phyloP scores from a whole-genome alignment of 2,888 invertebrate genomes.

The Anthoptus insignis region DNA sequence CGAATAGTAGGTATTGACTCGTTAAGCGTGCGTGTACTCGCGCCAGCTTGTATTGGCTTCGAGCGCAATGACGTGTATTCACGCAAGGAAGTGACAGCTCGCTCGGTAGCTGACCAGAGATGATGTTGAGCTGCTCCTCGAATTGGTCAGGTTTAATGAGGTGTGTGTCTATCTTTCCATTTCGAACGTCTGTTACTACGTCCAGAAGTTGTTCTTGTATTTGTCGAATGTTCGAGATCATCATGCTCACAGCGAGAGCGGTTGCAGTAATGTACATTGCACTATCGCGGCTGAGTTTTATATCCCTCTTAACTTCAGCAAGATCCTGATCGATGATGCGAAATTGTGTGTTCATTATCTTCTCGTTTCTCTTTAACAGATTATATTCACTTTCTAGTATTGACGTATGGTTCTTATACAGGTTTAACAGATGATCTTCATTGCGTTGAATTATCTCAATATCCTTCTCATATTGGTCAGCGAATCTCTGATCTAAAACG shows the following conservation, averaged over 20 bases:
- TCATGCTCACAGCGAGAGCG: background rate
- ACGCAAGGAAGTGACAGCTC: background rate
- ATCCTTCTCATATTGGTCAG: background rate
- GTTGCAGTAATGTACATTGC: too few species aligned
- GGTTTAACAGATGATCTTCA: background rate
- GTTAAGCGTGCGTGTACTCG: too few species aligned
- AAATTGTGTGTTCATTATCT: background rate
- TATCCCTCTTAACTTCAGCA: background rate
- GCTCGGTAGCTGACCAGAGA: background rate
- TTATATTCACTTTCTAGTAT: background rate
- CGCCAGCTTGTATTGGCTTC: too few species aligned
- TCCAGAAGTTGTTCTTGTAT: background rate
- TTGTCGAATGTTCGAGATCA: background rate
- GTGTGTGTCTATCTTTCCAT: background rate
- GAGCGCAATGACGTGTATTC: too few species aligned
- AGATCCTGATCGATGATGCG: background rate
- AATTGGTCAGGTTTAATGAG: background rate
- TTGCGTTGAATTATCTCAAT: background rate
- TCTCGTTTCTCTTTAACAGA: background rate
- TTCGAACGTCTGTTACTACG: background rate
- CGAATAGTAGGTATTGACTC: too few species aligned
- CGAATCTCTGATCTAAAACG: background rate
- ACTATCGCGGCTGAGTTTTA: background rate
- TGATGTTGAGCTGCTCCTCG: background rate
- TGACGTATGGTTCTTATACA: background rate